Evolutionary conservation across 2,113 vertebrate genomes (phyloP), one percentile per base, ranked within the genome.

Genomic region (Stigmatopora argus): DNA sequence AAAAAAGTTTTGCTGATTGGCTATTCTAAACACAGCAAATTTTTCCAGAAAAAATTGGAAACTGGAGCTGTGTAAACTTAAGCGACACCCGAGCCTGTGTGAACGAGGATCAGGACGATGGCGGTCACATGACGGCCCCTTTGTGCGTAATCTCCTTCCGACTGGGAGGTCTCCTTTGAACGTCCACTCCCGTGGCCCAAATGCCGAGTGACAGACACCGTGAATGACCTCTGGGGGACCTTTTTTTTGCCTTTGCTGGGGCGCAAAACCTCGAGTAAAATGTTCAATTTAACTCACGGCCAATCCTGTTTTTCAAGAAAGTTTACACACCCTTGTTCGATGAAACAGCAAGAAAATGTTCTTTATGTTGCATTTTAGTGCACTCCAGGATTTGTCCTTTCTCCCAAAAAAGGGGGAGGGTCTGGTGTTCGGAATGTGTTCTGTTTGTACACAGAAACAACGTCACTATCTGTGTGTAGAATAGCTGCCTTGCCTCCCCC

Each of bases 391-490:
- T 14, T 13, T 19, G 69, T 44, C 15, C 64, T 49, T 17, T 61
- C 69, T 75, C 57, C 56, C 34, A 34, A 34, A 56, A 34, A 31
- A 31, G 26, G 18, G n/a, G 12, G 53, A 31, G 21, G 23, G 55
- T 18, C 55, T 74, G 53, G 59, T 3, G 74, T 69, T 69, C 77
- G 74, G 1, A 10, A 7, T 8, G 38, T 46, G 69, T 65, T 81
- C 21, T 89, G 87, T 91, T 90, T 90, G 86, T 90, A 88, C 21
- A 89, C 81, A 91, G 88, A 84, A 15, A n/a, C 15, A 51, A 74
- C 79, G 78, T 66, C 68, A 66, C 45, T 0, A 7, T 45, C 15
- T 2, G 52, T 9, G 69, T 17, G 78, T 86, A 75, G 70, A 73
- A 11, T 8, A 46, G 7, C 63, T 58, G 55, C 69, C 19, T 53